A percentile compares a stretch with the other conserved stretches of the same genome.
Evolutionary conservation across 2,888 invertebrate species (phyloP).

Genomic region (Morinoia aosen): DNA sequence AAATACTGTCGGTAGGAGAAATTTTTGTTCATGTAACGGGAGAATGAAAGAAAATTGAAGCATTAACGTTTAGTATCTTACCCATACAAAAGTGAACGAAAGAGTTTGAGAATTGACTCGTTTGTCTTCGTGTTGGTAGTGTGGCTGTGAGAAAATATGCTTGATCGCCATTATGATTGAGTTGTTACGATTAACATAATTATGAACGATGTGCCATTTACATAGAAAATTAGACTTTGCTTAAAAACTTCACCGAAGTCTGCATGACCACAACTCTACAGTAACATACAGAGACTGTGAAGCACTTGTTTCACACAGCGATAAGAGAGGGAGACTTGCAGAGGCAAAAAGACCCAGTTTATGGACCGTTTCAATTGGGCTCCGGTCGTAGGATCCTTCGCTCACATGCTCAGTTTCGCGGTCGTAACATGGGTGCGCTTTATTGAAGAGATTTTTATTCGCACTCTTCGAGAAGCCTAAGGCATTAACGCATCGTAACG

Average conservation of each 20-base stretch:
- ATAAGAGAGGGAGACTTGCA: not conserved
- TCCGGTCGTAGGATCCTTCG: conserved; percentile 2
- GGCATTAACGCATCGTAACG: conserved; percentile 53
- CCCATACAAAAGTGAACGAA: too few species aligned
- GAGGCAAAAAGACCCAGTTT: not conserved
- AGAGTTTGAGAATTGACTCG: too few species aligned
- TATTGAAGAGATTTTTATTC: conserved; percentile 50
- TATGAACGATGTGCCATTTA: too few species aligned
- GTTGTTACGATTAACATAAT: too few species aligned
- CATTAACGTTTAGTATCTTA: too few species aligned
- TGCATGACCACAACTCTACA: not conserved
- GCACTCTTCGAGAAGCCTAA: conserved; percentile 27
- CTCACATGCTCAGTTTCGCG: conserved; percentile 14
- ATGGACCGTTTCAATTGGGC: conserved; percentile 1
- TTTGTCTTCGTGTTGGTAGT: too few species aligned
- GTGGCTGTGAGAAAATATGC: too few species aligned
- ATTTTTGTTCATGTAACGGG: too few species aligned
- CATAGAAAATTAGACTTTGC: too few species aligned
- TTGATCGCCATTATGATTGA: too few species aligned
- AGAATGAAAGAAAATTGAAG: too few species aligned
- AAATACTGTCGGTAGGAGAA: too few species aligned
- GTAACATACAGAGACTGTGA: not conserved
- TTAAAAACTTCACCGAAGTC: not conserved
- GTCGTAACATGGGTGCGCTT: not conserved
- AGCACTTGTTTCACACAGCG: not conserved